A percentile compares a stretch with the other conserved stretches of the same genome.
Evolutionary conservation across 2,888 invertebrate species (phyloP).

Genomic region (Volucella zonaria): DNA sequence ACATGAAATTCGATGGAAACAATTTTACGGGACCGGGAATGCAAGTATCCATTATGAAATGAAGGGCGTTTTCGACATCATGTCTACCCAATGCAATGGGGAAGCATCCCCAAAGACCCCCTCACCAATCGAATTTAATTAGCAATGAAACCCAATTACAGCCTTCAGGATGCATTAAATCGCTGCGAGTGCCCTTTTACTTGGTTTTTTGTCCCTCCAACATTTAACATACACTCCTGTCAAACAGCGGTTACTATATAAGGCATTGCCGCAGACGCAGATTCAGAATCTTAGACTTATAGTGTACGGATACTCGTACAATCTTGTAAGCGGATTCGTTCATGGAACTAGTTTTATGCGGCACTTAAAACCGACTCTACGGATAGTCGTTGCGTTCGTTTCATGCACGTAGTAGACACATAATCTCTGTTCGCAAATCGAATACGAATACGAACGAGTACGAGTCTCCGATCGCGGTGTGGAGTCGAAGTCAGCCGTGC

Average conservation of each 20-base stretch:
- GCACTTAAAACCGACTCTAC: slow-evolving; percentile 1
- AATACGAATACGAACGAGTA: slow-evolving; percentile 40
- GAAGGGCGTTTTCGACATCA: slow-evolving; percentile 35
- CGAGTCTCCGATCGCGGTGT: slow-evolving; percentile 26
- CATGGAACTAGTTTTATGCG: slow-evolving; percentile 63
- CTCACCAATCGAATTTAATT: slow-evolving; percentile 68
- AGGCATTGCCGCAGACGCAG: slow-evolving; percentile 43
- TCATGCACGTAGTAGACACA: slow-evolving; percentile 38
- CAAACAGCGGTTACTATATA: slow-evolving; percentile 47
- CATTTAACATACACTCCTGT: slow-evolving; percentile 31
- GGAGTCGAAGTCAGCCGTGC: slow-evolving; percentile 20
- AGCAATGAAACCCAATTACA: slow-evolving; percentile 67
- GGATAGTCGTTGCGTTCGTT: slow-evolving; percentile 1
- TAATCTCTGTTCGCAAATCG: slow-evolving; percentile 50
- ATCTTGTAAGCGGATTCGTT: slow-evolving; percentile 67
- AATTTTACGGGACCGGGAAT: slow-evolving; percentile 1
- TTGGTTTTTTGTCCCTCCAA: slow-evolving; percentile 21
- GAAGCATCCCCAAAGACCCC: not conserved
- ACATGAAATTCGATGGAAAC: slow-evolving; percentile 16
- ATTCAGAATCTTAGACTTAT: not conserved
- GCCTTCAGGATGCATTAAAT: slow-evolving; percentile 71
- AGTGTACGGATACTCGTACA: slow-evolving; percentile 53
- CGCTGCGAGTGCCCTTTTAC: slow-evolving; percentile 17
- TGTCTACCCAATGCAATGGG: not conserved
- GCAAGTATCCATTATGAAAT: slow-evolving; percentile 18